Evolutionary conservation across 2,113 vertebrate species (phyloP), one percentile per base, ranked within the genome.

Genomic region (Phylloscopus whistleri): DNA sequence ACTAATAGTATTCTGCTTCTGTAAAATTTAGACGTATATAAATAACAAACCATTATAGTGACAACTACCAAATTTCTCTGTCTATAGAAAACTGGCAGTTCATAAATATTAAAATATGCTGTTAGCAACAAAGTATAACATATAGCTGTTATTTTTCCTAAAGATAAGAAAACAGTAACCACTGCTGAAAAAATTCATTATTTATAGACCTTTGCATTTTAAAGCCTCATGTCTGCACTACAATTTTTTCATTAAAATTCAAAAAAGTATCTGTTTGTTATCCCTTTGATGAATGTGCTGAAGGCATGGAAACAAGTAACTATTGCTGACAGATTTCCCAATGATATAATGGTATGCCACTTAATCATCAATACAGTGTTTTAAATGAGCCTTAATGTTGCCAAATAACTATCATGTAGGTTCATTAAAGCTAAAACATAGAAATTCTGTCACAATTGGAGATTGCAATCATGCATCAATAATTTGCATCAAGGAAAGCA

Each of bases 201-300:
- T 96, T 95, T 97, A 96, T 93, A 96, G 88, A 81, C 68, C 60
- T 87, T 81, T 92, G 85, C 88, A 96, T 96, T 96, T 92, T 96
- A 90, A 94, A 96, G 68, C 39, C 92, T 83, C 67, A 86, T 43
- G 48, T 87, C 72, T 74, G 44, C 33, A 72, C 63, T 86, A 67
- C 56, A 90, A 33, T 86, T 93, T 94, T 93, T 48, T 67, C 44
- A 90, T 95, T 96, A 95, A 96, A 91, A 95, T 93, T 89, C 63
- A 79, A 84, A 95, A 92, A 92, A 80, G 41, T 86, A 81, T 93
- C 69, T 84, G 64, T 92, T 95, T 95, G 86, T 89, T 91, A 91
- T 77, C 64, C 66, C 84, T 96, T 96, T 95, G 94, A 95, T 94
- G 72, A 95, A 94, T 70, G 52, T 73, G 81, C 84, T 82, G 55